Conservation (phyloP, 2,888 invertebrate genomes). For the Geophilus truncorum region DNA sequence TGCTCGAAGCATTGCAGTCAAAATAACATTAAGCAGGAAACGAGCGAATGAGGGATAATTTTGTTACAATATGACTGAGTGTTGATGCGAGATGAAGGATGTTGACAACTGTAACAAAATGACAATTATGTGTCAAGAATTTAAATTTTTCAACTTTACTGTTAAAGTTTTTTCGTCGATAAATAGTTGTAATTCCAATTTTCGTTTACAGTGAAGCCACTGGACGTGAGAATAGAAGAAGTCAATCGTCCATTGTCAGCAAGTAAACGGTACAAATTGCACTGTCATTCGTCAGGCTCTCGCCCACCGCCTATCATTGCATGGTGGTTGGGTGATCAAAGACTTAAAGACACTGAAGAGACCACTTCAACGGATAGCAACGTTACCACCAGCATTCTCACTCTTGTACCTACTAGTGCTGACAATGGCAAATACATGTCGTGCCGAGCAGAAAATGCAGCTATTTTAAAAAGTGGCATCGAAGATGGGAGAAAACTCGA, state of each 20-base stretch:
- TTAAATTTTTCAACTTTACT: too few relatives aligned
- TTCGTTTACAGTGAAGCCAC: conserved; percentile 43
- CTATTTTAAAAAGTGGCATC: conserved; percentile 41
- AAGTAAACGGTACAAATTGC: conserved; percentile 42
- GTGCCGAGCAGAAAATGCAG: conserved; percentile 42
- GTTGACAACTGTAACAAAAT: too few relatives aligned
- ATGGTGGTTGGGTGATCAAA: conserved; percentile 44
- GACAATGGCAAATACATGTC: conserved; percentile 42
- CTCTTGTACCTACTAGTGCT: conserved; percentile 40
- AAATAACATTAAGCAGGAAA: too few relatives aligned
- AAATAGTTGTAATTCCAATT: not conserved
- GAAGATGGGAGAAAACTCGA: conserved; percentile 42
- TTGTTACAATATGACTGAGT: too few relatives aligned
- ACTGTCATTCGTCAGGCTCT: conserved; percentile 44
- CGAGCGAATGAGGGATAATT: too few relatives aligned
- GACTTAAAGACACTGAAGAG: conserved; percentile 36
- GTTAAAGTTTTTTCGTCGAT: not conserved
- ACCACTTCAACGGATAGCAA: conserved; percentile 40
- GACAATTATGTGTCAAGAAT: too few relatives aligned
- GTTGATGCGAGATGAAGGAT: too few relatives aligned
- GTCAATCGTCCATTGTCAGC: conserved; percentile 43
- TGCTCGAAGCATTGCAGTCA: not conserved
- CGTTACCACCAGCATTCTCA: conserved; percentile 41
- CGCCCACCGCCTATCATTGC: conserved; percentile 44
- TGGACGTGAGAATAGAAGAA: conserved; percentile 42